These are phyloP conservation scores for Lophochroa leadbeateri DNA, from an alignment of 2,113 vertebrate species.

Conservation along the genomic window DNA sequence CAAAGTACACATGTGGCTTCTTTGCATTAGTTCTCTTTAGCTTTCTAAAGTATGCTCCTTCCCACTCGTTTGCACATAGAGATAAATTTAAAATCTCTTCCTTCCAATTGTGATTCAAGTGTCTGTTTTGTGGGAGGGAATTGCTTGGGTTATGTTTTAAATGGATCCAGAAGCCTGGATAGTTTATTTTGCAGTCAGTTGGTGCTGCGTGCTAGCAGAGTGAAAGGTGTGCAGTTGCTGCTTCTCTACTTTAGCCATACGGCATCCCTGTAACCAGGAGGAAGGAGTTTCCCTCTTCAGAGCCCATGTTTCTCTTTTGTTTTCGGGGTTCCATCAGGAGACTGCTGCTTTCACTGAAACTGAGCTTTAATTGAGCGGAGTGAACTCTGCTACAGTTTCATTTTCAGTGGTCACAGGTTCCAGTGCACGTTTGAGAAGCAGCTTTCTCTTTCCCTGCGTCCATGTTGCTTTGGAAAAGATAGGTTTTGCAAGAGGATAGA, in stretches of 20 bases:
- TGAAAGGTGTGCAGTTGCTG: not conserved
- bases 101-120: not conserved
- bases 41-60: not conserved
- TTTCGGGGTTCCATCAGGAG: not conserved
- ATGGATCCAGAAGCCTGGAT: not conserved
- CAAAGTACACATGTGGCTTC: not conserved
- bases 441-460: not conserved
- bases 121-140: not conserved
- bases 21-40: not conserved
- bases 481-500: not conserved
- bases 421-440: not conserved
- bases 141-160: not conserved
- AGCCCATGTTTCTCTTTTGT: not conserved
- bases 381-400: not conserved
- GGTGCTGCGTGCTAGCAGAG: accelerated
- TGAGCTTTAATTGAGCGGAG: not conserved
- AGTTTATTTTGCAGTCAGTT: not conserved
- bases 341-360: not conserved
- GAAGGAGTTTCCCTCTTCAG: not conserved
- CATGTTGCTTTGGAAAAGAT: not conserved
- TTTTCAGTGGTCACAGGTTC: not conserved
- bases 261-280: not conserved
- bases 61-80: not conserved
- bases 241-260: not conserved
- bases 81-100: not conserved